Conservation (phyloP, 92 coral and sea anemone genomes). For the Hydrozoanthus gracilis region DNA sequence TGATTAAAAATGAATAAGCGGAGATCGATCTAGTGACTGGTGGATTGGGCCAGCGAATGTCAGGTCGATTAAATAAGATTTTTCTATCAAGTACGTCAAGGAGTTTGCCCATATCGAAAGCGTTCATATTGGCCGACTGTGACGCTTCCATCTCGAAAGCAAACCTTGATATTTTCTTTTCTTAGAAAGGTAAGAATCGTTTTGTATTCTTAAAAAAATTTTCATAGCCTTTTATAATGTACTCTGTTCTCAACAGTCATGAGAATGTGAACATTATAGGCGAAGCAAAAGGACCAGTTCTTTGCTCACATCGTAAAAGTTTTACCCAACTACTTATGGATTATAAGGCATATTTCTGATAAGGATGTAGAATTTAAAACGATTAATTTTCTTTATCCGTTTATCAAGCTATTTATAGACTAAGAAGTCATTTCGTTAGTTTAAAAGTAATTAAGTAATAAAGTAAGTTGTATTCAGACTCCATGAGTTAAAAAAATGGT, state of each 20-base stretch:
- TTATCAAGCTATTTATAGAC: no score
- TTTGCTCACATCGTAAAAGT: no score
- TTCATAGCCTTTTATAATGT: no score
- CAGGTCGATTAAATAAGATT: slow-evolving; percentile 85
- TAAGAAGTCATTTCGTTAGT: no score
- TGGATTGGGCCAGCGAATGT: slow-evolving; percentile 69
- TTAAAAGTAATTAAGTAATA: no score
- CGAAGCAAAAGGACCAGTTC: no score
- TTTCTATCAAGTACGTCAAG: slow-evolving; percentile 75
- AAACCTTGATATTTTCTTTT: slow-evolving; percentile 18
- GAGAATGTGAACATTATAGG: not conserved
- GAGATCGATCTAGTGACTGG: slow-evolving; percentile 33
- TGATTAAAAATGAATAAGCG: slow-evolving; percentile 40
- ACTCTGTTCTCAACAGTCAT: not conserved
- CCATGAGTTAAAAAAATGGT: no score
- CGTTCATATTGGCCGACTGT: slow-evolving; percentile 17
- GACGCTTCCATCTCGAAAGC: slow-evolving; percentile 22
- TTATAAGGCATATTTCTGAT: no score
- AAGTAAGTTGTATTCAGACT: no score
- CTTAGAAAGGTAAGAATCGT: slow-evolving; percentile 26
- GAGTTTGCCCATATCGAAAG: slow-evolving; percentile 17
- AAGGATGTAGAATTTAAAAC: no score
- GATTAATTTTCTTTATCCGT: no score
- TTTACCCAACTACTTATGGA: no score
- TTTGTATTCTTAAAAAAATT: not conserved